Conservation (phyloP, 2,888 invertebrate species). For the Limnephilus auricula region DNA sequence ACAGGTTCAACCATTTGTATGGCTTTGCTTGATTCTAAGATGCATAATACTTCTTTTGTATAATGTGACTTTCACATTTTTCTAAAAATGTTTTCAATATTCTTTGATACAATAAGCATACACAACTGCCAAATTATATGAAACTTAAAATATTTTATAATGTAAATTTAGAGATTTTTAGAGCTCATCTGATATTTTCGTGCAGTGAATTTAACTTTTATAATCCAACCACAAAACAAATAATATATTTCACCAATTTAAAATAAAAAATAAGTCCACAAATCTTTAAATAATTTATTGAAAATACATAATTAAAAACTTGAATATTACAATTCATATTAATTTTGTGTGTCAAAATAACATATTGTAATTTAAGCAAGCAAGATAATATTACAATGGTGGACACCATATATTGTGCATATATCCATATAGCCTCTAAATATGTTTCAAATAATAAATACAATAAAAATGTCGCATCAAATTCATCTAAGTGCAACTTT, state of each 20-base stretch:
- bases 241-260: not conserved
- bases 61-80: not conserved
- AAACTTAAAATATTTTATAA: no score
- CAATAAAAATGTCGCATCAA: not conserved
- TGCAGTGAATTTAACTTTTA: not conserved
- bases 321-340: not conserved
- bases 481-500: not conserved
- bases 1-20: not conserved
- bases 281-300: conserved; percentile 22
- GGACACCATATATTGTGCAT: not conserved
- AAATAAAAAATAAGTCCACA: conserved; percentile 15
- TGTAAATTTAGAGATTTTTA: not conserved
- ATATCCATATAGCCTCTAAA: no score
- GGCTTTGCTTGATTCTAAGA: not conserved
- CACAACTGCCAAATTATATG: no score
- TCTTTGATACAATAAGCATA: no score
- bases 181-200: not conserved
- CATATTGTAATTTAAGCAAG: not conserved
- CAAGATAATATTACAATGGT: not conserved
- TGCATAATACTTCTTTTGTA: not conserved
- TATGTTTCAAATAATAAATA: no score
- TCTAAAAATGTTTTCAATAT: not conserved
- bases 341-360: not conserved
- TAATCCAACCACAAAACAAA: not conserved
- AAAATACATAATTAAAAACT: not conserved